Evolutionary conservation across 2,797 vertebrate genomes (phyloP), one percentile per base, ranked within the genome.

Genomic region (Oreonectes daqikongensis): DNA sequence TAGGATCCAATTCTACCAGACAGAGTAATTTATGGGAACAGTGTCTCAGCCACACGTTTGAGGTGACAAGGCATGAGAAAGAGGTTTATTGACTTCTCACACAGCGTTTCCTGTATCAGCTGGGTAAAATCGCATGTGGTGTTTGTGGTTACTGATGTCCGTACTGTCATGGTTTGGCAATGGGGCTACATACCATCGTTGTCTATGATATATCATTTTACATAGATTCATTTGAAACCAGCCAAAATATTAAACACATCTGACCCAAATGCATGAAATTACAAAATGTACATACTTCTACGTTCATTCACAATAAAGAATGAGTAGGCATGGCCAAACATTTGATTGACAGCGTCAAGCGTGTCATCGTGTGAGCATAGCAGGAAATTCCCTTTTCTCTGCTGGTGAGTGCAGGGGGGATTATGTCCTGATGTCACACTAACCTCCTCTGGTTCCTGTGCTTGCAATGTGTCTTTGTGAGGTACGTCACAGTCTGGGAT

Each of bases 401-500:
- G 48, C 18, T 14, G 26, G 60, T 55, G 32, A 69, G 40, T 2
- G 11, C 35, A 35, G 9, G 35, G 35, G 35, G 12, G 11, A 42
- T 42, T 14, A 18, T 20, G 32, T 63, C 24, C 50, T 52, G 74
- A 74, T 79, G 60, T 44, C 17, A 63, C 80, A 72, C 87, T 90
- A 85, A 96, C 95, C 91, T 98, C 95, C 86, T 95, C 95, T 11
- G 97, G 94, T 82, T 98, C 92, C 90, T 99, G 96, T 75, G 97
- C 97, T 84, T 99, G 97, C 65, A 95, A 90, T 52, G 91, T 87
- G 64, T 93, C 88, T 28, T 92, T 86, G 69, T 93, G 93, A 6
- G 96, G 94, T n/a, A 91, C 94, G 83, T 96, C 94, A 90, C 98
- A 99, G 91, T 98, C 97, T 0, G 97, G 95, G 87, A 95, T 98